A percentile compares a stretch with the other conserved stretches of the same genome.
These are phyloP conservation scores for Lytechinus variegatus DNA, from an alignment of 35 echinoderm and acorn worm genomes.

Conservation along the genomic window DNA sequence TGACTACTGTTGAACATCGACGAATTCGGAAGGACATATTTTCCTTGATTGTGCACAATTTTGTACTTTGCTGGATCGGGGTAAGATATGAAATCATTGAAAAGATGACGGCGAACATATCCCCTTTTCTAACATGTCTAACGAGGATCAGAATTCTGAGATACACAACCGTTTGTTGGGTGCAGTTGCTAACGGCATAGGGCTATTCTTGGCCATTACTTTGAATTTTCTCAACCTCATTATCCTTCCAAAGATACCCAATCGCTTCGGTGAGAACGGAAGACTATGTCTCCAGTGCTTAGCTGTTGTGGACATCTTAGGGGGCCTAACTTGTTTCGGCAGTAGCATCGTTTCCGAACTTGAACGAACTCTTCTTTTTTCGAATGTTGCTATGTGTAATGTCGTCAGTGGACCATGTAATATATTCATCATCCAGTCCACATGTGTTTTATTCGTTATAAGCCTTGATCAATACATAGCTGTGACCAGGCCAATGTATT, in stretches of 20 bases:
- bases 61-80: background rate
- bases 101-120: background rate
- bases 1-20: too few relatives aligned
- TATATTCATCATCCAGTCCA: background rate
- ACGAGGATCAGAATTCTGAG: background rate
- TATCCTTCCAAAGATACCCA: slow-evolving; percentile 19
- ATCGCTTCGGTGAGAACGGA: slow-evolving; percentile 10
- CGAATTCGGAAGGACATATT: too few relatives aligned
- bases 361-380: background rate
- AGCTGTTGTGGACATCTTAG: slow-evolving; percentile 25
- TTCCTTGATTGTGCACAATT: too few relatives aligned
- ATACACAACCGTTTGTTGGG: background rate
- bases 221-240: slow-evolving; percentile 19
- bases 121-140: background rate
- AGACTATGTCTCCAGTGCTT: slow-evolving; percentile 29
- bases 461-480: slow-evolving; percentile 36
- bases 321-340: background rate
- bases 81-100: background rate
- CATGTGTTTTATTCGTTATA: slow-evolving; percentile 28
- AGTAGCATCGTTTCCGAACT: slow-evolving; percentile 29
- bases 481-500: slow-evolving; percentile 29
- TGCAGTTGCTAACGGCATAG: background rate
- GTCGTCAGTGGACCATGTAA: background rate
- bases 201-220: background rate
- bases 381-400: background rate